Evolutionary conservation across 2,797 vertebrate species (phyloP).

Genomic region (Botia kubotai): DNA sequence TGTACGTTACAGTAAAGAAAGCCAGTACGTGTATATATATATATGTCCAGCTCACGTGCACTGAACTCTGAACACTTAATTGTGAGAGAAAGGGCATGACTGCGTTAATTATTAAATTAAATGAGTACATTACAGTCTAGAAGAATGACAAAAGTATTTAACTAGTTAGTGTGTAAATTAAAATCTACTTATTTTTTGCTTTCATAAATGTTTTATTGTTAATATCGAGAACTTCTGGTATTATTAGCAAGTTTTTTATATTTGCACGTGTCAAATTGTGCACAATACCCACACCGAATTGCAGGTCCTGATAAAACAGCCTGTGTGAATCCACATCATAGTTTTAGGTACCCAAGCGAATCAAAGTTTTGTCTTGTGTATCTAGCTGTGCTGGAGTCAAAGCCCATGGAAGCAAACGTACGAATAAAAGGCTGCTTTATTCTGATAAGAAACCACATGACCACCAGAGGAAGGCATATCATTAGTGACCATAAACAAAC

Average conservation of each 20-base stretch:
- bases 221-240: no score
- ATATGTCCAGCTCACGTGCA: no score
- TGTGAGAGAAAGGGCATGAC: no score
- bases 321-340: background rate
- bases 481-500: constrained; percentile 47
- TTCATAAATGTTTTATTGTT: no score
- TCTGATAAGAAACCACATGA: constrained; percentile 45
- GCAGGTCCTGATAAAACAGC: background rate
- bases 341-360: background rate
- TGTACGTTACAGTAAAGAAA: no score
- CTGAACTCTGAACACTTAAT: no score
- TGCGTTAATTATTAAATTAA: no score
- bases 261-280: background rate
- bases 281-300: background rate
- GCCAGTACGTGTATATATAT: no score
- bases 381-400: constrained; percentile 21
- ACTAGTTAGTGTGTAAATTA: no score
- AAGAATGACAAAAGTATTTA: no score
- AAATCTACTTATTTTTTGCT: no score
- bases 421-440: constrained; percentile 46
- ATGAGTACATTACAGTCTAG: no score
- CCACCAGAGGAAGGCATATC: constrained; percentile 32
- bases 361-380: constrained; percentile 28
- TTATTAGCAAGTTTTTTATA: background rate
- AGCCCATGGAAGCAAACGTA: constrained; percentile 26